Conservation (phyloP, 2,113 vertebrate species). For the Callopanchax toddi region DNA sequence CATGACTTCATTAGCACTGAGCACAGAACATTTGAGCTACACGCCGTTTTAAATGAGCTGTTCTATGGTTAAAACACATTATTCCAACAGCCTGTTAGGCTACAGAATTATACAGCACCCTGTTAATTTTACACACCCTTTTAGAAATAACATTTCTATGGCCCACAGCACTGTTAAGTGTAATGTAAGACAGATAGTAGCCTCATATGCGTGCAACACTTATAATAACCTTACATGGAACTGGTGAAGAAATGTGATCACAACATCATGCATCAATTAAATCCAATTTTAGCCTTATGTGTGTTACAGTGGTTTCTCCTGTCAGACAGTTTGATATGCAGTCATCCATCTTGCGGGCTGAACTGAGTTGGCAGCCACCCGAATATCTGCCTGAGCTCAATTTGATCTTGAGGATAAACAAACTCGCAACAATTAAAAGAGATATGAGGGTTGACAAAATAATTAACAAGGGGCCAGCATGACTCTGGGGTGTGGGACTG, state of each 20-base stretch:
- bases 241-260: slow-evolving; percentile 10
- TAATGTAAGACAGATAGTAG: slow-evolving; percentile 36
- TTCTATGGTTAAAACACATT: slow-evolving; percentile 18
- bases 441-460: slow-evolving; percentile 77
- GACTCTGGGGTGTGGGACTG: slow-evolving; percentile 37
- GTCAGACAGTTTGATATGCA: slow-evolving; percentile 57
- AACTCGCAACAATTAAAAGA: slow-evolving; percentile 74
- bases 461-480: slow-evolving; percentile 73
- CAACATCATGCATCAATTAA: slow-evolving; percentile 40
- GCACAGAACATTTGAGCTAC: slow-evolving; percentile 1
- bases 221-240: slow-evolving; percentile 29
- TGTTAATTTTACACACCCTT: slow-evolving; percentile 41
- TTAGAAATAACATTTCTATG: slow-evolving; percentile 38
- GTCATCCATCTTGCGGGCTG: slow-evolving; percentile 61
- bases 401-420: slow-evolving; percentile 73
- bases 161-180: slow-evolving; percentile 47
- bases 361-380: slow-evolving; percentile 61
- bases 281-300: slow-evolving; percentile 13
- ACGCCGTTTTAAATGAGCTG: slow-evolving; percentile 11
- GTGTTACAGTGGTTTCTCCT: slow-evolving; percentile 19
- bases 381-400: slow-evolving; percentile 65
- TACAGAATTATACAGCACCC: slow-evolving; percentile 25
- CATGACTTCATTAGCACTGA: neutral
- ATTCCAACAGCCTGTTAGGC: slow-evolving; percentile 17
- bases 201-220: slow-evolving; percentile 18